Conservation (phyloP, 2,888 invertebrate genomes). For the Papilio gigon region DNA sequence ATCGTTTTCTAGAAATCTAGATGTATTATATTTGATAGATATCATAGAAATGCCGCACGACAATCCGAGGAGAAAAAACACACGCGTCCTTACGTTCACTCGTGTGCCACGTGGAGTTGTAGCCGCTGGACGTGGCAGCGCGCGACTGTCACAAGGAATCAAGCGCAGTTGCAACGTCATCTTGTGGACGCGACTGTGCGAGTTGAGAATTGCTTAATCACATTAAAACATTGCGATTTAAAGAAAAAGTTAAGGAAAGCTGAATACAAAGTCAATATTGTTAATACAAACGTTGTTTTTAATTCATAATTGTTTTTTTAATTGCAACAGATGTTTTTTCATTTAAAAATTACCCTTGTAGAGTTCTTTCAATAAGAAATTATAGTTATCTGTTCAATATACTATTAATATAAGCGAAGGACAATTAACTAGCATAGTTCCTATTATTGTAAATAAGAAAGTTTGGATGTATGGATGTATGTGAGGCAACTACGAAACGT, state of each 20-base stretch:
- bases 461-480: no score
- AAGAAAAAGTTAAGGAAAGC: no score
- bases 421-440: no score
- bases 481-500: no score
- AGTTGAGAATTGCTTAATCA: no score
- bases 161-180: neutral
- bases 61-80: conserved; percentile 43
- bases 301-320: no score
- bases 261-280: no score
- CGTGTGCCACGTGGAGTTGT: conserved; percentile 39
- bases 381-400: no score
- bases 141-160: neutral
- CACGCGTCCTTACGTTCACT: conserved; percentile 63
- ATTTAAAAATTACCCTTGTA: neutral
- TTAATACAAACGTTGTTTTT: no score
- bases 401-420: no score
- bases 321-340: neutral
- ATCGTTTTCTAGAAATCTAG: conserved; percentile 37
- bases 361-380: neutral
- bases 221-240: no score
- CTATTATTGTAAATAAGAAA: no score
- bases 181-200: neutral
- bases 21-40: conserved; percentile 17
- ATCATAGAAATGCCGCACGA: conserved; percentile 42
- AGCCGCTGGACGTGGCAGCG: conserved; percentile 41